Base-by-base conservation (phyloP, 2,888 invertebrate genomes). In the Pachliopta kotzebuea region DNA sequence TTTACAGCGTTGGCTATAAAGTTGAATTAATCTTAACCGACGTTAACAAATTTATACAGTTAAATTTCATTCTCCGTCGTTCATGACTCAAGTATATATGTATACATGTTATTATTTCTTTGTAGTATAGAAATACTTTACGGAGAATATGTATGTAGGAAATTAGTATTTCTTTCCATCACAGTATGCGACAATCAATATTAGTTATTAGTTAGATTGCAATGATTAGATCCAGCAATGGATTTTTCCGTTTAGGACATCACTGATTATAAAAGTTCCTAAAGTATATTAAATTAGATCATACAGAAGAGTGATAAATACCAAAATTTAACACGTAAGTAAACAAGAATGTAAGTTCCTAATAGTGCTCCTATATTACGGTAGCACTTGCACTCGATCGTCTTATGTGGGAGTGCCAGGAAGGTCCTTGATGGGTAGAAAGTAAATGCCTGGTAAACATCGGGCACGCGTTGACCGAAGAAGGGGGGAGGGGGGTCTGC, bases 381-480 rank as follows among this genome's bases (percentile, higher is more conserved):
- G 9, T 31, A 58, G 57, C 71, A 71, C 70, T 74, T 72, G 67
- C 70, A 68, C 65, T 67, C 67, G 67, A 63, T 64, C 67, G 70
- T 68, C 66, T 67, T 64, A 67, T 67, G 71, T 69, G 72, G 69
- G 72, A 71, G 74, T 73, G 76, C 77, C 80, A 78, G 84, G 79
- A 86, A 84, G 81, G 84, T 89, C 89, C 90, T 89, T 87, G 86
- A 83, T 86, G 80, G 79, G 81, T 89, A 90, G 90, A 91, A 90
- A 91, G 90, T 91, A 91, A 91, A 88, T 86, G 86, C 80, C 79
- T 78, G 77, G 81, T 81, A 79, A 78, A 76, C 73, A 77, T 75
- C 72, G 74, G 73, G 76, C 76, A 78, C 79, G 81, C 81, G 81
- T 78, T 71, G 71, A 71, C 69, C 67, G 69, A 67, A 71, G 71